Base-by-base conservation (phyloP, 2,113 vertebrate genomes). In the Myodes glareolus region DNA sequence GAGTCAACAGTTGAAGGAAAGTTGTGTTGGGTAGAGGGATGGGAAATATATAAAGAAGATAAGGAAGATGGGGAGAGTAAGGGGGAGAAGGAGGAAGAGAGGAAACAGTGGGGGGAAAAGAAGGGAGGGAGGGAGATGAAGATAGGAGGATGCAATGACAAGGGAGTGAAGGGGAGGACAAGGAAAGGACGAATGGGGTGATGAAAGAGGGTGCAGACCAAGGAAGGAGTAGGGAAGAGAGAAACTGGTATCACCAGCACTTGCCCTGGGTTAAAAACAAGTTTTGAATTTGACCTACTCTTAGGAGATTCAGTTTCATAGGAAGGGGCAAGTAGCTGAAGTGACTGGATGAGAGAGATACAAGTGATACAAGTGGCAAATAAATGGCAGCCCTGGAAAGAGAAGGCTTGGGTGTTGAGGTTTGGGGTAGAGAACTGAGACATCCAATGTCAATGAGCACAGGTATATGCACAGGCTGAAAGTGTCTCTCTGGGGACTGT, bases 401-500 rank as follows among this genome's bases (percentile, higher is more conserved):
- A 19, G 68, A 68, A 50, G 42, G n/a, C 63, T 50, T 63, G 58
- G 27, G 16, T 73, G 25, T 31, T 50, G 55, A 58, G n/a, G 13
- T 68, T 76, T 86, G 52, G 67, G 82, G 68, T 75, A 31, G 77
- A 39, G 50, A 12, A 31, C 77, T 39, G 47, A 84, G 92, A 67
- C 16, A 14, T 61, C 68, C 73, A 94, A 73, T 55, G 72, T 82
- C 47, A 91, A 90, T 92, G 94, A 95, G 52, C 68, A 36, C 16
- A 73, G 65, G 92, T 88, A 23, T 67, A 67, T 78, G 39, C 82
- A 61, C 21, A 81, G 90, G 45, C 67, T 1, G 19, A n/a, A 52
- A 73, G 93, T 61, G 45, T 81, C 85, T 93, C 87, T 92, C 80
- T 7, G 0, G 88, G 72, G 93, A 77, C 50, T 31, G 7, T 88